Conservation (phyloP, 2,797 vertebrate species). For the Gephyroberyx darwinii region DNA sequence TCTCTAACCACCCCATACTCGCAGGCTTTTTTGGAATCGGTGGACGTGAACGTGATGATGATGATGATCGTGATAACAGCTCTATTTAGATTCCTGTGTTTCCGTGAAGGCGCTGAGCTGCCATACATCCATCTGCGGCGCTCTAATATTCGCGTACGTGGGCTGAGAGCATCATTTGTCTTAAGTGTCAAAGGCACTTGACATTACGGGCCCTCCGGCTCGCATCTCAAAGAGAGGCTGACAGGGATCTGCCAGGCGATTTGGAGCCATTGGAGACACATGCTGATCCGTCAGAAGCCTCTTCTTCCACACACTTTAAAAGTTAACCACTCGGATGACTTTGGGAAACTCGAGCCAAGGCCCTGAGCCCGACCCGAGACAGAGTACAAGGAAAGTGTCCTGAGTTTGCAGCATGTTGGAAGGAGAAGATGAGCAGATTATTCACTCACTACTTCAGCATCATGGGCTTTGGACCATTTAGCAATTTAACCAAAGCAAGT, state of each 20-base stretch:
- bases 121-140: slow-evolving; percentile 49
- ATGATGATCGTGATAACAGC: slow-evolving; percentile 60
- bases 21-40: slow-evolving; percentile 34
- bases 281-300: slow-evolving; percentile 53
- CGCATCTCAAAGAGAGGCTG: slow-evolving; percentile 58
- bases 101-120: slow-evolving; percentile 29
- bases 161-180: slow-evolving; percentile 70
- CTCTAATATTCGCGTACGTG: slow-evolving; percentile 52
- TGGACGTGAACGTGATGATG: slow-evolving; percentile 54
- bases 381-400: neutral
- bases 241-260: slow-evolving; percentile 53
- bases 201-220: slow-evolving; percentile 63
- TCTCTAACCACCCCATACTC: slow-evolving; percentile 47
- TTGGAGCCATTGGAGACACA: slow-evolving; percentile 49
- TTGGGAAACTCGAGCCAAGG: slow-evolving; percentile 46
- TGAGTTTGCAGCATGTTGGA: slow-evolving; percentile 27
- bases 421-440: slow-evolving; percentile 50
- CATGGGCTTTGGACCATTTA: slow-evolving; percentile 57
- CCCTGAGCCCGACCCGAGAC: neutral
- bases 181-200: slow-evolving; percentile 71
- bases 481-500: slow-evolving; percentile 48
- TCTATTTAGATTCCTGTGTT: slow-evolving; percentile 58
- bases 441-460: slow-evolving; percentile 41
- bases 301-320: slow-evolving; percentile 47
- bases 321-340: slow-evolving; percentile 54